These are phyloP conservation scores for Ostrea denselamellosa DNA, from an alignment of 1,140 invertebrate genomes.

Conservation along the genomic window DNA sequence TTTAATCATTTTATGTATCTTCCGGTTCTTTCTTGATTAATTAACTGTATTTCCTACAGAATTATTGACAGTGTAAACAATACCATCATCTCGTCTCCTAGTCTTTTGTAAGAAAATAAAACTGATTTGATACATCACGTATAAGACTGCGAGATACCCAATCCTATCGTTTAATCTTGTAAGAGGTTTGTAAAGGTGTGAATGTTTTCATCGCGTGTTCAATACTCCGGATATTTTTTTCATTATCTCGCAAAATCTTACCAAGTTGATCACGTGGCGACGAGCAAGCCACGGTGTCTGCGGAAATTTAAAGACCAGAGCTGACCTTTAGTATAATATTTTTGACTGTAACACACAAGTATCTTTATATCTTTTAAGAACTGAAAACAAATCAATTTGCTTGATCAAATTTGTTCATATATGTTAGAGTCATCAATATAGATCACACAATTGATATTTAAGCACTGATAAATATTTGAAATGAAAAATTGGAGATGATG, in stretches of 20 bases:
- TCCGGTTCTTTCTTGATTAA: not conserved
- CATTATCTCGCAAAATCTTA: conserved; percentile 14
- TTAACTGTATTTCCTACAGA: not conserved
- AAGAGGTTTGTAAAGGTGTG: conserved; percentile 20
- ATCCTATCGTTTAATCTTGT: conserved; percentile 35
- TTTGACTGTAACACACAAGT: conserved; percentile 14
- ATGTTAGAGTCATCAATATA: conserved; percentile 29
- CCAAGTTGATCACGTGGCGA: conserved; percentile 16
- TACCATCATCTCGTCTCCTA: not conserved
- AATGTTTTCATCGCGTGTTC: conserved; percentile 30
- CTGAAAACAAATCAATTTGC: not conserved
- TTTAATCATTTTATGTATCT: not conserved
- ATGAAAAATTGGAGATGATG: conserved; percentile 13
- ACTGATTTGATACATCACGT: conserved; percentile 8
- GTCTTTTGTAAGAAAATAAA: not conserved
- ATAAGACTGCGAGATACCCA: conserved; percentile 2
- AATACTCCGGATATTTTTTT: not conserved
- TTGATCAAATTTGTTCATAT: conserved; percentile 35
- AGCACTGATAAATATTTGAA: conserved; percentile 26
- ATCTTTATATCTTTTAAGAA: conserved; percentile 26
- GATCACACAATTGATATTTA: conserved; percentile 15
- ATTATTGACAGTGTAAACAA: too few species aligned
- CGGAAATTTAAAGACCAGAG: not conserved
- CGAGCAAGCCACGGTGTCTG: conserved; percentile 21
- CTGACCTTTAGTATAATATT: conserved; percentile 20